phyloP scores from a whole-genome alignment of 2,888 invertebrate species.

The Saturnia pavonia region DNA sequence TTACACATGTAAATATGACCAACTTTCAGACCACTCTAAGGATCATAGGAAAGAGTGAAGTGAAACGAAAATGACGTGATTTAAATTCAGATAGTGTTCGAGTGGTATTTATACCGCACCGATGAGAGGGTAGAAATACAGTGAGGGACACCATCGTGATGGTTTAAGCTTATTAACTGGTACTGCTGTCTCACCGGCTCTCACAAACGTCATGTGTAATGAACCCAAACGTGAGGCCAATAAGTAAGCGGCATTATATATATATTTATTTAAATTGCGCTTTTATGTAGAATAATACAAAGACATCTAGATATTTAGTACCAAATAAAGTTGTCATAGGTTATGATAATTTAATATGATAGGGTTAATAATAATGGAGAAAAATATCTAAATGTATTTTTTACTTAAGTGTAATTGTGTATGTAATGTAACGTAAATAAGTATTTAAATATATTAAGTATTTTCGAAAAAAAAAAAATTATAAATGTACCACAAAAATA shows the following conservation, averaged over 20 bases:
- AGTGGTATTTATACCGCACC: neutral
- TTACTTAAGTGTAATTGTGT: too few species aligned
- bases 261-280: too few species aligned
- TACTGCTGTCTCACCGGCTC: slow-evolving; percentile 35
- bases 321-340: neutral
- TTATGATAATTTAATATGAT: neutral
- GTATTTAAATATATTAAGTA: too few species aligned
- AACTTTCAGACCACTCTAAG: neutral
- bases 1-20: neutral
- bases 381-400: too few species aligned
- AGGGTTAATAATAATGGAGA: too few species aligned
- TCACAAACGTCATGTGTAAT: slow-evolving; percentile 41
- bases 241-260: neutral
- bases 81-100: slow-evolving; percentile 17
- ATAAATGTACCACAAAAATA: too few species aligned
- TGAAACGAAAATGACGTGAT: neutral
- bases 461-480: too few species aligned
- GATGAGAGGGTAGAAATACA: slow-evolving; percentile 28
- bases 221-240: slow-evolving; percentile 33
- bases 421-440: too few species aligned
- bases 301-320: neutral
- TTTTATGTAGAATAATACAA: too few species aligned
- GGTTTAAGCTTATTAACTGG: slow-evolving; percentile 36
- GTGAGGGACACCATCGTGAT: slow-evolving; percentile 31
- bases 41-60: neutral